These are phyloP conservation scores for Noctua comes DNA, from an alignment of 2,888 invertebrate genomes.

Conservation along the genomic window DNA sequence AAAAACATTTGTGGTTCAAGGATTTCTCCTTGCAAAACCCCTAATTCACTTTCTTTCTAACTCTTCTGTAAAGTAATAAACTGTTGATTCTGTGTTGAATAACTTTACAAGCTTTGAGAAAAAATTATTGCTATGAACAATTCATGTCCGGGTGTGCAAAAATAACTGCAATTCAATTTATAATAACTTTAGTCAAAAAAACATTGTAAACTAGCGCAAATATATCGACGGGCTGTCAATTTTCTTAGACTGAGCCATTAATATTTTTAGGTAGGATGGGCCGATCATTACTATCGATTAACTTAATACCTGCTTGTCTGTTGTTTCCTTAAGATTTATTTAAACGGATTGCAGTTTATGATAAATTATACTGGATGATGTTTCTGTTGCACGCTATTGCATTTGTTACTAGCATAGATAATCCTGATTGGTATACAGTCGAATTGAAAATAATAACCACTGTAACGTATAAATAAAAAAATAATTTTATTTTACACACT, in stretches of 20 bases:
- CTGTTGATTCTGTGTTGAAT: neutral
- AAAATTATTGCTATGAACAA: neutral
- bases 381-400: neutral
- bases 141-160: neutral
- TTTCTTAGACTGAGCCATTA: neutral
- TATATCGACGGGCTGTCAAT: neutral
- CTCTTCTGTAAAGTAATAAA: neutral
- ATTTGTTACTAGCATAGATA: neutral
- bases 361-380: neutral
- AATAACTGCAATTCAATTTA: too few relatives aligned
- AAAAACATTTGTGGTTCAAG: neutral
- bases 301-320: neutral
- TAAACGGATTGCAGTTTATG: neutral
- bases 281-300: neutral
- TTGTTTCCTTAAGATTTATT: neutral
- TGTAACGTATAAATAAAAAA: neutral
- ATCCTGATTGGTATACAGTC: neutral
- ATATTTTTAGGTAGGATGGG: conserved; percentile 4
- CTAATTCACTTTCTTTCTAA: neutral
- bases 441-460: neutral
- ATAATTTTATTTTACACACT: neutral
- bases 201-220: neutral
- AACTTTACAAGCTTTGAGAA: neutral
- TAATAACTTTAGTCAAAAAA: neutral
- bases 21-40: neutral